Base-by-base conservation (phyloP, 2,113 vertebrate species). In the Xiphorhynchus elegans region DNA sequence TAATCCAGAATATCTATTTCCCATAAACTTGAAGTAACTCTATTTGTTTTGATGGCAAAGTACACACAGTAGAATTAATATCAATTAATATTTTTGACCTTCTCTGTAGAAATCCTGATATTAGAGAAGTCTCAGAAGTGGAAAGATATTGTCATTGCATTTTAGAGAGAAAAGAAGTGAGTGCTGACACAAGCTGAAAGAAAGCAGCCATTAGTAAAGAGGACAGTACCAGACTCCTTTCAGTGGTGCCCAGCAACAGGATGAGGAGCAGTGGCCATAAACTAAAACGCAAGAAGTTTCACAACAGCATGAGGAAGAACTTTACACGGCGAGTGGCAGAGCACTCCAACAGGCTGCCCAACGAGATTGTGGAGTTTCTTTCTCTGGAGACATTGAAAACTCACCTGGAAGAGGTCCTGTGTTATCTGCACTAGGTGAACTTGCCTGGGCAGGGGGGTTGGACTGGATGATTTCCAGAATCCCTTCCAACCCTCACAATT, bases 1-100 rank as follows among this genome's bases (percentile, higher is more conserved):
- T 91, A 93, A 96, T 92, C 85, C 63, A 94, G 42, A 85, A 55
- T 68, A 84, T 69, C 72, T 80, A 18, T 85, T 95, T 95, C 78
- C 89, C 69, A 87, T 79, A 95, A 93, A 75, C 24, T 0, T 58
- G 28, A 84, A 87, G 78, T 73, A 83, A 76, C 20, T 89, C 39
- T 63, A 53, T 87, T 91, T 92, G 50, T 95, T 96, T 91, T 53
- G 78, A 82, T 73, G 67, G 67, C 31, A 91, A 95, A 92, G 91
- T 18, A 60, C 29, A 82, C 25, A 75, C 33, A 89, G 85, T 15
- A 75, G 49, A 91, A 94, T 87, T 95, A 76, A 85, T 91, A 89
- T 91, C 31, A 79, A 52, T 72, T 92, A 89, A 46, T 79, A 62
- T 46, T 85, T 93, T 87, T 91, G 2, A 82, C 35, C 18, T 33